Conservation (phyloP, 2,113 vertebrate species). For the Clarias macrocephalus region DNA sequence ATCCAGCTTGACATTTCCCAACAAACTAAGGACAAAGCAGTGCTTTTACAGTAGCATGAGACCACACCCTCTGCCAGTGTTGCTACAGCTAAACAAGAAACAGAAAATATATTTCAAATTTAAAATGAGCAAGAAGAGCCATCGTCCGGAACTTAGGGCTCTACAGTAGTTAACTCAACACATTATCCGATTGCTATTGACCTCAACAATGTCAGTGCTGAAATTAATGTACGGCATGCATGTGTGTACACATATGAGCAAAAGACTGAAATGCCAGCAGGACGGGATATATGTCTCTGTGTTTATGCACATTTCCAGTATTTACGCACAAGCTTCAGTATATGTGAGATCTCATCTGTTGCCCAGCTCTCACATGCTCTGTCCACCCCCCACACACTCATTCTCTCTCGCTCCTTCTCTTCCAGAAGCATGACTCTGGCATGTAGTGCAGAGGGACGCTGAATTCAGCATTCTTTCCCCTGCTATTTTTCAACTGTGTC, state of each 20-base stretch:
- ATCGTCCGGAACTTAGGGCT: slow-evolving; percentile 6
- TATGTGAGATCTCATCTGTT: slow-evolving; percentile 29
- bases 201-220: slow-evolving; percentile 23
- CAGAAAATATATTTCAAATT: slow-evolving; percentile 30
- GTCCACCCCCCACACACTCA: slow-evolving; percentile 7
- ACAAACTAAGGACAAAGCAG: slow-evolving; percentile 47
- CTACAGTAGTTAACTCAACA: slow-evolving; percentile 9
- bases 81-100: slow-evolving; percentile 28
- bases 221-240: slow-evolving; percentile 17
- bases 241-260: slow-evolving; percentile 39
- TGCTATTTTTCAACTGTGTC: slow-evolving; percentile 43
- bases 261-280: slow-evolving; percentile 53
- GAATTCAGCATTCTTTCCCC: slow-evolving; percentile 39
- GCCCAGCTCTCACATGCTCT: slow-evolving; percentile 16
- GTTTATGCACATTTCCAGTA: not conserved
- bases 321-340: not conserved
- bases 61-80: slow-evolving; percentile 36
- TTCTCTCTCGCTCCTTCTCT: not conserved
- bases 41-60: slow-evolving; percentile 26
- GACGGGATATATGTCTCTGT: slow-evolving; percentile 34
- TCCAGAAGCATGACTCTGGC: slow-evolving; percentile 39
- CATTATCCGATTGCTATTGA: slow-evolving; percentile 28
- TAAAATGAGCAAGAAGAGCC: slow-evolving; percentile 24
- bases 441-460: slow-evolving; percentile 23
- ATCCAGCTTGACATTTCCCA: slow-evolving; percentile 41